phyloP scores from a whole-genome alignment of 2,113 vertebrate genomes.

The Seriola rivoliana region DNA sequence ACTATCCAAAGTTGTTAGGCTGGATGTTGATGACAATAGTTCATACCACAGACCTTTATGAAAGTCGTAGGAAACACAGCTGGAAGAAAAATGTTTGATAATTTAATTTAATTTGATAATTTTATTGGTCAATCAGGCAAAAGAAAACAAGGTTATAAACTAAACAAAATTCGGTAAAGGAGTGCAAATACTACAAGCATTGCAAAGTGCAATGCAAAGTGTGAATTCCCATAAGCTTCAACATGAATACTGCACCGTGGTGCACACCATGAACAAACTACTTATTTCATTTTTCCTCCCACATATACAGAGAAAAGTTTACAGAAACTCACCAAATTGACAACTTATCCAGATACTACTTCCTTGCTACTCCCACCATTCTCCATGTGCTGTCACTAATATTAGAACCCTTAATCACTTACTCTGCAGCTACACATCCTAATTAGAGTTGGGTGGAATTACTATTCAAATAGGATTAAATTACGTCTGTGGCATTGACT shows the following conservation, averaged over 20 bases:
- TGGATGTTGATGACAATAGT: neutral
- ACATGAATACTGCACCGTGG: neutral
- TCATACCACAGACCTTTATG: neutral
- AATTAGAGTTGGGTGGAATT: constrained; percentile 70
- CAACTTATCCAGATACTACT: neutral
- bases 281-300: neutral
- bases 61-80: neutral
- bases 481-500: constrained; percentile 67
- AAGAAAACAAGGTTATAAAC: neutral
- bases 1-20: neutral
- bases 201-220: neutral
- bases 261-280: neutral
- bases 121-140: neutral
- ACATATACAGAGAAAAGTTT: neutral
- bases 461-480: constrained; percentile 72
- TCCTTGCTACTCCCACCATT: constrained; percentile 17
- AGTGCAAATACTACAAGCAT: neutral
- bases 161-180: neutral
- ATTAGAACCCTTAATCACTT: constrained; percentile 71
- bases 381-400: constrained; percentile 57
- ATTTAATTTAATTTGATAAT: too few species aligned
- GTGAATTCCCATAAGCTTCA: neutral
- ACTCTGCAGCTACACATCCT: constrained; percentile 61
- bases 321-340: constrained; percentile 9
- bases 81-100: neutral